Evolutionary conservation across 1,140 invertebrate genomes (phyloP), one percentile per base, ranked within the genome.

Genomic region (Drosophila pallidifrons): DNA sequence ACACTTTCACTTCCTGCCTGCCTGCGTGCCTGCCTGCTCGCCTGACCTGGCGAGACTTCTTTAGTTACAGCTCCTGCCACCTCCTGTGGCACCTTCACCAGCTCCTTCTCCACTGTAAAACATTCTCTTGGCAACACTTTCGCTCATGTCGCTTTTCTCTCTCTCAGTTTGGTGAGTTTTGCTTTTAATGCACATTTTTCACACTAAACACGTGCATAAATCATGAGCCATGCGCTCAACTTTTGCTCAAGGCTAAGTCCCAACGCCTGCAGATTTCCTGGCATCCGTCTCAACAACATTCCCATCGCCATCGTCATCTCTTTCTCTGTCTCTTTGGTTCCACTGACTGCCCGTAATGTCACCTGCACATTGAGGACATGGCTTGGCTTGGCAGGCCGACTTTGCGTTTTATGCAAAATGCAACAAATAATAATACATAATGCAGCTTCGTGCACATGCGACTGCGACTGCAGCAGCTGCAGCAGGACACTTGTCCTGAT

Each of bases 191-290:
- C 70, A 75, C 57, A 88, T 83, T 88, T 88, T 88, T 89, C 81
- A 88, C 85, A 88, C 85, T 85, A 85, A 88, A 89, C 85, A 89
- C 85, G 70, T 89, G 85, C 85, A 88, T 88, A 88, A 88, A 89
- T 88, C 85, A 88, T 85, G 64, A 77, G 52, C 59, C 63, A 45
- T 67, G 59, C n/a, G 58, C 79, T 71, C 83, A 75, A 80, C 82
- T 87, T 80, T 81, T 70, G 75, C 85, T 88, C 85, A 88, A 88
- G 85, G 85, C 85, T 88, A 85, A 85, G 68, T 74, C 35, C 61
- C 72, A 32, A 20, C 41, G 69, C 47, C 69, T 54, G 55, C 43
- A 58, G 58, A 69, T 63, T 58, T 45, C 38, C 35, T 41, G 20
- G n/a, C 30, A 28, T 30, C 45, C 20, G n/a, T n/a, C 51, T 68